Conservation (phyloP, 2,797 vertebrate genomes). For the Pseudochirops cupreus region DNA sequence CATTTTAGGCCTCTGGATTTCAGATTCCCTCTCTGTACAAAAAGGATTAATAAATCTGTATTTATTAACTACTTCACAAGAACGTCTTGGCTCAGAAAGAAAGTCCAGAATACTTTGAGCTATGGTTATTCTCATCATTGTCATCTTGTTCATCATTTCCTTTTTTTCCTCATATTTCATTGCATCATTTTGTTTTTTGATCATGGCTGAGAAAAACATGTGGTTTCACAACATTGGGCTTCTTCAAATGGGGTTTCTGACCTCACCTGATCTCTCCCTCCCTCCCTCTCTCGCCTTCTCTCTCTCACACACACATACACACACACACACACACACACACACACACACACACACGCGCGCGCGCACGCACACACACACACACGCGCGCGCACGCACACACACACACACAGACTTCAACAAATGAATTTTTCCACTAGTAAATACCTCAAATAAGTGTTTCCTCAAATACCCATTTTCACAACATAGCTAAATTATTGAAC, state of each 20-base stretch:
- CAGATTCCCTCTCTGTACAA: slow-evolving; percentile 16
- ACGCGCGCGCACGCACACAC: too few relatives aligned
- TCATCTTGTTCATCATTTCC: slow-evolving; percentile 36
- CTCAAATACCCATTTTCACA: background rate
- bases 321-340: too few relatives aligned
- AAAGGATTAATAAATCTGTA: slow-evolving; percentile 21
- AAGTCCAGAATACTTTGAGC: background rate
- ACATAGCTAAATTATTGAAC: background rate
- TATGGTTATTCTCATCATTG: slow-evolving; percentile 11
- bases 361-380: too few relatives aligned
- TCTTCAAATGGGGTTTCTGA: slow-evolving; percentile 15
- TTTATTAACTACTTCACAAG: slow-evolving; percentile 30
- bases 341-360: too few relatives aligned
- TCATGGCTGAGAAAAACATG: slow-evolving; percentile 12
- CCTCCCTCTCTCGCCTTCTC: too few relatives aligned
- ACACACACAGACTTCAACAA: background rate
- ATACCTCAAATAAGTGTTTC: background rate
- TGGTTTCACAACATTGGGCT: background rate
- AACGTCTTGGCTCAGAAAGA: slow-evolving; percentile 37
- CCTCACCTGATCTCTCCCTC: background rate
- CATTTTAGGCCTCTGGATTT: slow-evolving; percentile 29
- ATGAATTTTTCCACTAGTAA: background rate
- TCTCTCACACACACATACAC: too few relatives aligned
- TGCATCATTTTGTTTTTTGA: slow-evolving; percentile 33
- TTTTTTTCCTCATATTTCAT: slow-evolving; percentile 50